These are phyloP conservation scores for human DNA, from an alignment of 2,113 vertebrate species.

Conservation along the genomic window DNA sequence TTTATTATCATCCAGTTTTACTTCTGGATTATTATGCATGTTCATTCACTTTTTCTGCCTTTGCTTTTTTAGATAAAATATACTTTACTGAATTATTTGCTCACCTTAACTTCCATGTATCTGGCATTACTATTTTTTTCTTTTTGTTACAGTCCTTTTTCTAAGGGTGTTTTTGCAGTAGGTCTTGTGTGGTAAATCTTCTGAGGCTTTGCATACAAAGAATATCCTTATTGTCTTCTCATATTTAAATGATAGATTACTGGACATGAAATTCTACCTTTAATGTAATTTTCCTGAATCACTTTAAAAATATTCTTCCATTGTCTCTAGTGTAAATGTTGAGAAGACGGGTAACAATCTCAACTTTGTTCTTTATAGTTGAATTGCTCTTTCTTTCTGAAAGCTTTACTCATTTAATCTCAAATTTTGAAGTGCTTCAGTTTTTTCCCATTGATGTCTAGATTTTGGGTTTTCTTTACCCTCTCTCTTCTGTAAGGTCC, in stretches of 20 bases:
- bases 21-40: not conserved
- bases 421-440: not conserved
- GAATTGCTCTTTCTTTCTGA: not conserved
- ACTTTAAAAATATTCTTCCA: not conserved
- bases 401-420: not conserved
- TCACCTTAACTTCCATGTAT: not conserved
- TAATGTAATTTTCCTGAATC: not conserved
- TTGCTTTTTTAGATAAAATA: not conserved
- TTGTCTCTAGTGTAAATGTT: not conserved
- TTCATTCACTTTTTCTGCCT: not conserved
- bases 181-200: not conserved
- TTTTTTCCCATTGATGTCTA: not conserved
- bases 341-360: not conserved
- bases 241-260: not conserved
- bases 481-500: not conserved
- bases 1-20: not conserved
- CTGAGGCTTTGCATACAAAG: not conserved
- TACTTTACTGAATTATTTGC: not conserved
- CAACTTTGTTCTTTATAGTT: not conserved
- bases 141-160: not conserved
- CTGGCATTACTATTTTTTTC: not conserved
- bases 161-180: not conserved
- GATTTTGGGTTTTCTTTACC: constrained; percentile 18
- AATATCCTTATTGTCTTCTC: not conserved
- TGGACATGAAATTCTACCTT: not conserved